A percentile compares a stretch with the other conserved stretches of the same genome.
Conservation (phyloP, 2,113 vertebrate genomes). For the Bungarus multicinctus region DNA sequence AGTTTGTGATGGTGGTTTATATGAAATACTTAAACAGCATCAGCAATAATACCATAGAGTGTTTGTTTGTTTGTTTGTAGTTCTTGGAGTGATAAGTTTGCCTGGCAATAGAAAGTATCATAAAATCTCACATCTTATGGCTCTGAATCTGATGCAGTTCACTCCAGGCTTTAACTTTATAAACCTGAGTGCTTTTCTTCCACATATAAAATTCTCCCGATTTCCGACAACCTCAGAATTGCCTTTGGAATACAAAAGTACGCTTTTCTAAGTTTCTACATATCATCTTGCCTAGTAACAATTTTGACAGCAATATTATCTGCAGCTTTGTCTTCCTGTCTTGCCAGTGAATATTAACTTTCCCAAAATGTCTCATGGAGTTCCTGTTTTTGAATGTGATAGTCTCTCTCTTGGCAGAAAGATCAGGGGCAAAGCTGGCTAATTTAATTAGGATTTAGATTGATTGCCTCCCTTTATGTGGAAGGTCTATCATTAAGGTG, state of each 20-base stretch:
- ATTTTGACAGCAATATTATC: not conserved
- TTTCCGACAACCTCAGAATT: conserved; percentile 10
- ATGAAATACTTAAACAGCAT: not conserved
- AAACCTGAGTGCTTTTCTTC: not conserved
- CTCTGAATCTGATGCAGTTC: not conserved
- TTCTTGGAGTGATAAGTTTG: not conserved
- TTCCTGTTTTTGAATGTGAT: conserved; percentile 46
- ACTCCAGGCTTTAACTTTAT: not conserved
- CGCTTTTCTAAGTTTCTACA: not conserved
- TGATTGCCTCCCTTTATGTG: conserved; percentile 28
- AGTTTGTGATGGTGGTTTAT: not conserved
- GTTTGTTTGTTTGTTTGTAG: not conserved
- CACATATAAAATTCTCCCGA: conserved; percentile 1
- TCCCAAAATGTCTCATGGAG: conserved; percentile 1
- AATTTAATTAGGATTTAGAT: conserved; percentile 44
- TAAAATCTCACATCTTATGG: not conserved
- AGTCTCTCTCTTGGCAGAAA: conserved; percentile 26
- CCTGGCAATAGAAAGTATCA: not conserved
- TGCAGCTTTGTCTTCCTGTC: not conserved
- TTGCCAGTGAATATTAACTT: not conserved
- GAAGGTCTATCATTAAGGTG: conserved; percentile 24
- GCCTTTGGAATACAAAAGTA: accelerated
- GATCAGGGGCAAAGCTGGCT: conserved; percentile 21
- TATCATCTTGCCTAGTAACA: not conserved
- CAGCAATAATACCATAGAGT: not conserved